phyloP scores from a whole-genome alignment of 1,140 invertebrate species.

The Pseudomyrmex pallidus region DNA sequence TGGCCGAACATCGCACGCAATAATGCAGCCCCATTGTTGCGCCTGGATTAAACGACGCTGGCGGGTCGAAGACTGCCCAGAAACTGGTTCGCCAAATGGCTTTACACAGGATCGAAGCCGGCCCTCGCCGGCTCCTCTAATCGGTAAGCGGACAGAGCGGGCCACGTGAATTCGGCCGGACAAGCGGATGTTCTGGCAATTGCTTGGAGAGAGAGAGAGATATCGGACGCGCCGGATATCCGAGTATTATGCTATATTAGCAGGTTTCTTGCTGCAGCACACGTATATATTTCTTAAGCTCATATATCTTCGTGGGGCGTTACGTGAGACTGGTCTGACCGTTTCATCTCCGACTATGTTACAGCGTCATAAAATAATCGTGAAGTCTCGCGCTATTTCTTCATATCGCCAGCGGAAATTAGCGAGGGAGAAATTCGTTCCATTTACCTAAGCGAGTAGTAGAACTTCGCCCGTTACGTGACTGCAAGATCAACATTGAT shows the following conservation, averaged over 20 bases:
- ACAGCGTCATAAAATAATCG: conserved; percentile 46
- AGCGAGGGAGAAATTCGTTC: conserved; percentile 19
- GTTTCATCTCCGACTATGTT: conserved; percentile 20
- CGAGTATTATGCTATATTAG: conserved; percentile 34
- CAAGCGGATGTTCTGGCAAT: not conserved
- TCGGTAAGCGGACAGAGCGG: conserved; percentile 26
- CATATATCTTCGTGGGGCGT: not conserved
- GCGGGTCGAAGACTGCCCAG: not conserved
- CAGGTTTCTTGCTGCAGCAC: not conserved
- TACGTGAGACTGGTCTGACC: not conserved
- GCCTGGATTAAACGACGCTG: conserved; percentile 30
- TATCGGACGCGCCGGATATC: conserved; percentile 29
- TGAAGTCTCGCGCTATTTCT: conserved; percentile 7
- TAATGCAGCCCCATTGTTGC: conserved; percentile 51
- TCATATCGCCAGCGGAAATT: conserved; percentile 12
- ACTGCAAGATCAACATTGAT: conserved; percentile 28
- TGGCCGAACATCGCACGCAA: conserved; percentile 49
- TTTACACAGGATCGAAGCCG: conserved; percentile 45
- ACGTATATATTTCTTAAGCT: conserved; percentile 7
- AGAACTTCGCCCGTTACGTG: conserved; percentile 15
- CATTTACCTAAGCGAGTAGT: conserved; percentile 2
- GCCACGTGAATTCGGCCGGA: conserved; percentile 31
- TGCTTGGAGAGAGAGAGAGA: not conserved
- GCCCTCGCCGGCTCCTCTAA: conserved; percentile 2
- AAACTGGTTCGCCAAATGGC: conserved; percentile 41